Percentiles rank a stretch among this genome's conserved stretches.
Evolutionary conservation across 2,797 vertebrate species (phyloP).

Genomic region (Dallia pectoralis): DNA sequence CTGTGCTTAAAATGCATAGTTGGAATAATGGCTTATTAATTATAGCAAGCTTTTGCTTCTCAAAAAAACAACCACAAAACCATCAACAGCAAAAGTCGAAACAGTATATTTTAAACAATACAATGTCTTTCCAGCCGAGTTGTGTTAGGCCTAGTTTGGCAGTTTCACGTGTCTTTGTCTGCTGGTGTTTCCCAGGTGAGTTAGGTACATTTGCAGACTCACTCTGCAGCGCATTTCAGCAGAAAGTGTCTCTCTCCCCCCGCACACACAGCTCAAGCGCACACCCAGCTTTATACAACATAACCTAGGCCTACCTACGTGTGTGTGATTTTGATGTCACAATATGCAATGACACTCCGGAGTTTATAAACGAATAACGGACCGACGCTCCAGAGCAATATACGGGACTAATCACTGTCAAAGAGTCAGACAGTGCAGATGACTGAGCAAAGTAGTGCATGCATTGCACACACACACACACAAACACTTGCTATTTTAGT

Average conservation of each 20-base stretch:
- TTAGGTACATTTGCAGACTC: constrained; percentile 74
- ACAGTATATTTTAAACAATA: neutral
- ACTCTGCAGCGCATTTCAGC: constrained; percentile 57
- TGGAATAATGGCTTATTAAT: neutral
- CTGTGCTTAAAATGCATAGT: neutral
- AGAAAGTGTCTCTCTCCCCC: constrained; percentile 9
- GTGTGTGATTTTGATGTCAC: neutral
- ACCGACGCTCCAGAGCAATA: no score
- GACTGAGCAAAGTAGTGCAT: constrained; percentile 13
- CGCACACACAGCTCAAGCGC: neutral
- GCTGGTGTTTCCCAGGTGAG: neutral
- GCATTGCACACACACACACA: no score
- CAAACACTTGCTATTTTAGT: neutral
- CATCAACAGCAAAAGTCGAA: neutral
- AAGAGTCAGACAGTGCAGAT: neutral
- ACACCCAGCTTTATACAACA: neutral
- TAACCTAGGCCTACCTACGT: no score
- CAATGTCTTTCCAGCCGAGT: neutral
- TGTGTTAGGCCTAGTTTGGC: neutral
- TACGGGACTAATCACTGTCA: neutral
- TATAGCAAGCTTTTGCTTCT: neutral
- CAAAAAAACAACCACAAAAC: neutral
- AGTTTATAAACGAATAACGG: neutral
- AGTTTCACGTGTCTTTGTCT: constrained; percentile 3
- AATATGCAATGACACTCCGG: neutral